Conservation (phyloP, 2,888 invertebrate genomes). For the Volucella inanis region DNA sequence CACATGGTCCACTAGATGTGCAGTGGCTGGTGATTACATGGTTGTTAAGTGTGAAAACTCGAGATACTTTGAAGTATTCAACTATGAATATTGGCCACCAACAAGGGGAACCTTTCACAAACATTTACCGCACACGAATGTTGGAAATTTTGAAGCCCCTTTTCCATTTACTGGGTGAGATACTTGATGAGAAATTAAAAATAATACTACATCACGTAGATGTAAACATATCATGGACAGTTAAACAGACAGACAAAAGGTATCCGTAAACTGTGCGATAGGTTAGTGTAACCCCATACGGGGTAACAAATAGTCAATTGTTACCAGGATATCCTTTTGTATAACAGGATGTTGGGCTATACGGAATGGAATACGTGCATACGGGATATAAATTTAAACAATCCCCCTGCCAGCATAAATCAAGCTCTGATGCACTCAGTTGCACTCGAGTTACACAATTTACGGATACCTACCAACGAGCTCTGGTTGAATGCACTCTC, state of each 20-base stretch:
- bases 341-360: slow-evolving; percentile 41
- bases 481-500: slow-evolving; percentile 65
- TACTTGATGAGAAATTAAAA: slow-evolving; percentile 25
- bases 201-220: slow-evolving; percentile 21
- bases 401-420: slow-evolving; percentile 67
- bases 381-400: slow-evolving; percentile 48
- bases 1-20: slow-evolving; percentile 56
- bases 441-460: slow-evolving; percentile 63
- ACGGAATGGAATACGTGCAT: slow-evolving; percentile 39
- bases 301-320: not conserved
- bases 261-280: slow-evolving; percentile 16
- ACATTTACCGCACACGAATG: slow-evolving; percentile 31
- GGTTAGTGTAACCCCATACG: slow-evolving; percentile 50
- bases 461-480: slow-evolving; percentile 47
- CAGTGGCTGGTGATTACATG: slow-evolving; percentile 36
- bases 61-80: slow-evolving; percentile 4
- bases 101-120: slow-evolving; percentile 47
- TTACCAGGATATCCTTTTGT: slow-evolving; percentile 39
- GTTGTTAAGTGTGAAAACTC: slow-evolving; percentile 49
- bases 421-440: slow-evolving; percentile 45
- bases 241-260: slow-evolving; percentile 4
- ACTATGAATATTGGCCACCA: slow-evolving; percentile 28
- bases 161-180: slow-evolving; percentile 2
- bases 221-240: slow-evolving; percentile 39
- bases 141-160: slow-evolving; percentile 9